Evolutionary conservation across 2,797 vertebrate species (phyloP).

Genomic region (Lepus oiostolus): DNA sequence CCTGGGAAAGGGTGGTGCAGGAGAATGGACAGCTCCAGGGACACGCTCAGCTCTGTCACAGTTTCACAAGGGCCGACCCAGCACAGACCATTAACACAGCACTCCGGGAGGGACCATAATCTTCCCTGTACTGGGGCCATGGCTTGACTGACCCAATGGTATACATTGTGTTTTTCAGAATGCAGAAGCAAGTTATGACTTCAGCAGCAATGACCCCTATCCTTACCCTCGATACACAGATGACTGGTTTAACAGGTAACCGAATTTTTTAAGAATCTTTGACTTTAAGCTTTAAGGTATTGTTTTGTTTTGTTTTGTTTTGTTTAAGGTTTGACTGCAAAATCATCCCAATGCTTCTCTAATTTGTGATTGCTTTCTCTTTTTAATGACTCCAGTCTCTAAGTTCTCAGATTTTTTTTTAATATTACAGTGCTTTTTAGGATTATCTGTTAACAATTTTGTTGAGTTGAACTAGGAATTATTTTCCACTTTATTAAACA

Average conservation of each 20-base stretch:
- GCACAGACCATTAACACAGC: not conserved
- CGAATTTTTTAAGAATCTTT: not conserved
- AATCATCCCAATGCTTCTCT: constrained; percentile 20
- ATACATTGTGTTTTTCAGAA: constrained; percentile 93
- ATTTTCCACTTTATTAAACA: constrained; percentile 15
- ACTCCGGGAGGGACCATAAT: not conserved
- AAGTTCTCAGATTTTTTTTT: not conserved
- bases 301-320: not conserved
- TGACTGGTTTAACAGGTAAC: constrained; percentile 99
- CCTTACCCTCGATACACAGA: constrained; percentile 99
- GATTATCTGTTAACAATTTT: not conserved
- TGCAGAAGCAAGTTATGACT: constrained; percentile 98
- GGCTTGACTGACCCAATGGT: constrained; percentile 58
- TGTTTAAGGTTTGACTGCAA: constrained; percentile 5
- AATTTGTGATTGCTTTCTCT: not conserved
- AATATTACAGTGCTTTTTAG: not conserved
- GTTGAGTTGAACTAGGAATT: constrained; percentile 39
- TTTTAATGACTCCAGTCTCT: constrained; percentile 30
- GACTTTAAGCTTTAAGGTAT: constrained; percentile 5
- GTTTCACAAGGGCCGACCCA: not conserved
- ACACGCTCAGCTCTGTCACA: not conserved
- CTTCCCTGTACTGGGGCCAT: not conserved
- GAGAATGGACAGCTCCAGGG: not conserved
- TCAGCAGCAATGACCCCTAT: constrained; percentile 99
- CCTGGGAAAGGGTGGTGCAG: not conserved